phyloP scores from a whole-genome alignment of 2,113 vertebrate species.

The Nipponia nippon region DNA sequence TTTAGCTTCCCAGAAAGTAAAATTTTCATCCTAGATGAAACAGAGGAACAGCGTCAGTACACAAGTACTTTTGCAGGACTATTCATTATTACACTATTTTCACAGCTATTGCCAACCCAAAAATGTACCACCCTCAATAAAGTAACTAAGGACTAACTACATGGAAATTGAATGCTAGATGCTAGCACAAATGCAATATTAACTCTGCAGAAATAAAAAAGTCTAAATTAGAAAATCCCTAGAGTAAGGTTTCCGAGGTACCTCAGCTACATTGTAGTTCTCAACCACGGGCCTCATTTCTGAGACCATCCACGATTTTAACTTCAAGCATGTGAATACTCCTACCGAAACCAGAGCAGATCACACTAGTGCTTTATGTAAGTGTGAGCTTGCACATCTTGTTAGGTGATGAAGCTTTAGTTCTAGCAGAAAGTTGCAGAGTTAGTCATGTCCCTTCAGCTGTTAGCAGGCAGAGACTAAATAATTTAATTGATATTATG shows the following conservation, averaged over 20 bases:
- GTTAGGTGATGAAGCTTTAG: background rate
- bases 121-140: background rate
- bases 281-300: background rate
- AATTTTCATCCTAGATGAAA: background rate
- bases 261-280: background rate
- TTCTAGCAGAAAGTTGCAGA: background rate
- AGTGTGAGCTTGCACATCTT: background rate
- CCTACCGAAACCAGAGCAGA: background rate
- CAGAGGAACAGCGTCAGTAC: background rate
- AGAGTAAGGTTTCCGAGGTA: background rate
- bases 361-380: background rate
- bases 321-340: background rate
- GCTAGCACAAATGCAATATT: background rate
- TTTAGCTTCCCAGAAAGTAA: conserved; percentile 27
- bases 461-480: background rate
- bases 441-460: background rate
- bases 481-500: background rate
- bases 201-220: background rate
- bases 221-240: background rate
- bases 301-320: background rate
- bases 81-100: background rate
- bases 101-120: background rate
- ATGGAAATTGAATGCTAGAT: background rate
- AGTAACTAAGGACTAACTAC: background rate
- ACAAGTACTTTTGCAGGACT: conserved; percentile 10